These are phyloP conservation scores for Ylistrum balloti DNA, from an alignment of 1,140 invertebrate genomes.

Conservation along the genomic window DNA sequence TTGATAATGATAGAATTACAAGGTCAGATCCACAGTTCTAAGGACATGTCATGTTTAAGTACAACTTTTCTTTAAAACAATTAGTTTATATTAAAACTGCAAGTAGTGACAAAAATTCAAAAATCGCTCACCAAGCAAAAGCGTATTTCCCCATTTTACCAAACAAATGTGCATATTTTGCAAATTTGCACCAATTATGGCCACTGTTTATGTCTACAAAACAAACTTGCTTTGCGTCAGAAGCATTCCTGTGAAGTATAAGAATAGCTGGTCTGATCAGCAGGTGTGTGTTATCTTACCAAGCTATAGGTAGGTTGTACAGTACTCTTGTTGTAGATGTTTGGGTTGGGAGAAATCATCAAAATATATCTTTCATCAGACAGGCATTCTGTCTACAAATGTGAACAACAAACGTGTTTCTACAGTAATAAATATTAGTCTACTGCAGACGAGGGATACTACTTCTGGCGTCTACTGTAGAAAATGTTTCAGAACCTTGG, in stretches of 20 bases:
- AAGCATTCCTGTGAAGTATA: constrained; percentile 1
- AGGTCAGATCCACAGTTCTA: too few species aligned
- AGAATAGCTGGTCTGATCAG: not conserved
- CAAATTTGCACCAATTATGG: too few species aligned
- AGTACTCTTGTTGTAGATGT: not conserved
- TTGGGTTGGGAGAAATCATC: not conserved
- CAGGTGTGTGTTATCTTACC: constrained; percentile 21
- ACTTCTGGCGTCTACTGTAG: too few species aligned
- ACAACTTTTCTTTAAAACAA: too few species aligned
- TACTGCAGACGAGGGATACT: not conserved
- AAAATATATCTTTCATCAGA: not conserved
- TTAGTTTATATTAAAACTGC: too few species aligned
- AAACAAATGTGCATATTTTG: too few species aligned
- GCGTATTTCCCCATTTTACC: not conserved
- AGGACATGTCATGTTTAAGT: too few species aligned
- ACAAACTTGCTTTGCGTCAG: not conserved
- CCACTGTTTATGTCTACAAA: too few species aligned
- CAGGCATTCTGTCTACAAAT: constrained; percentile 6
- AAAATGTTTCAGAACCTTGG: too few species aligned
- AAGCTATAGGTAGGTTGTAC: not conserved
- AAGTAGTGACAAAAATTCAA: not conserved
- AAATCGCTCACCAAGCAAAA: not conserved
- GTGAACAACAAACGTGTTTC: not conserved
- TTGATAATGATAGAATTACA: too few species aligned
- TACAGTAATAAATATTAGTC: not conserved